Conservation (phyloP, 1,140 invertebrate species). For the Neodiprion virginianus region DNA sequence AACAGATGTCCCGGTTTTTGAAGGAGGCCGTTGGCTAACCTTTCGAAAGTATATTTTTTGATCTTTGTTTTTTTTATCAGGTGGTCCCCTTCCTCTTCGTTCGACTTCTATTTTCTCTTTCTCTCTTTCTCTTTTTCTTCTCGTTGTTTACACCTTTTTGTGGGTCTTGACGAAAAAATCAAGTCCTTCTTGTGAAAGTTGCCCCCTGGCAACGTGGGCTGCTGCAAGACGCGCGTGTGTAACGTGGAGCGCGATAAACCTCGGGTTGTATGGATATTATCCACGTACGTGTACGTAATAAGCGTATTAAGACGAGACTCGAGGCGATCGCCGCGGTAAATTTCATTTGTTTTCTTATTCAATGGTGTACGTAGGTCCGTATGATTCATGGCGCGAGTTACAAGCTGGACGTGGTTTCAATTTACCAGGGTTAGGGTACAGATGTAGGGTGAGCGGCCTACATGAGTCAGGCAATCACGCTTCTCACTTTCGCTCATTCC, state of each 20-base stretch:
- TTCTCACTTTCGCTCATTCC: not conserved
- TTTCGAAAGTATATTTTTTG: slow-evolving; percentile 48
- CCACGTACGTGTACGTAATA: too few species aligned
- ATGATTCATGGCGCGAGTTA: too few species aligned
- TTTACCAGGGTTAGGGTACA: not conserved
- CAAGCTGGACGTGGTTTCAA: not conserved
- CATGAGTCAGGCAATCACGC: not conserved
- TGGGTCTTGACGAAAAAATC: slow-evolving; percentile 29
- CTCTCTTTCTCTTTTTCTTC: not conserved
- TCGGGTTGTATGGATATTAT: not conserved
- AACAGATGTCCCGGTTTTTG: slow-evolving; percentile 38
- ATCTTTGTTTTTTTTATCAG: slow-evolving; percentile 13
- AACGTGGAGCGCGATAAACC: not conserved
- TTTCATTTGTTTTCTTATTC: not conserved
- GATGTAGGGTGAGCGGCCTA: not conserved
- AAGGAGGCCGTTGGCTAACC: slow-evolving; percentile 46
- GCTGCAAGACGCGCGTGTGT: not conserved
- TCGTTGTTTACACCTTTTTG: not conserved
- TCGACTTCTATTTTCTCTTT: not conserved
- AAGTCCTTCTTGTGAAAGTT: slow-evolving; percentile 48
- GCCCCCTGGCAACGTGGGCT: slow-evolving; percentile 29
- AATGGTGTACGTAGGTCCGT: too few species aligned
- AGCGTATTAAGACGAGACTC: too few species aligned
- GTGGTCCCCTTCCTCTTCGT: not conserved
- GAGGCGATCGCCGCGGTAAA: too few species aligned